phyloP scores from a whole-genome alignment of 1,140 invertebrate genomes.

The Mylabris phalerata region DNA sequence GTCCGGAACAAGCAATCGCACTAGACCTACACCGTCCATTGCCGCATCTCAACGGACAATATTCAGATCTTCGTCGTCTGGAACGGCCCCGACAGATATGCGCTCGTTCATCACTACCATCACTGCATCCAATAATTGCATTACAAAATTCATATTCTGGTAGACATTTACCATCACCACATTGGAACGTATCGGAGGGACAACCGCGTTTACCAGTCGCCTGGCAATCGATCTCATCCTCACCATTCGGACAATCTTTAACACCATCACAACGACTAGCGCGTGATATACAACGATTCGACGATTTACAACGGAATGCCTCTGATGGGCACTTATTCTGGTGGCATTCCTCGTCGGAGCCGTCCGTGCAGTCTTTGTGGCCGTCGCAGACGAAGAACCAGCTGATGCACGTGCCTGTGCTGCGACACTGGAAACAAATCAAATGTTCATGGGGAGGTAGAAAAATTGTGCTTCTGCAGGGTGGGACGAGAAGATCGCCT shows the following conservation, averaged over 20 bases:
- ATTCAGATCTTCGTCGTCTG: constrained; percentile 35
- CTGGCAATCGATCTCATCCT: constrained; percentile 72
- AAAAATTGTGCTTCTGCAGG: too few relatives aligned
- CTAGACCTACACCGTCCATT: constrained; percentile 82
- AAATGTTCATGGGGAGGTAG: too few relatives aligned
- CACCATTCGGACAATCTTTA: constrained; percentile 65
- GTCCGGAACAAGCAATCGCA: constrained; percentile 77
- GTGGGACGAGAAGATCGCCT: too few relatives aligned
- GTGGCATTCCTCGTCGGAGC: constrained; percentile 72
- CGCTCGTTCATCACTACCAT: constrained; percentile 76
- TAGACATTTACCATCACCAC: constrained; percentile 74
- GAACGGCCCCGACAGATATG: constrained; percentile 54
- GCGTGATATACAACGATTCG: constrained; percentile 65
- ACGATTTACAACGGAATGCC: constrained; percentile 59
- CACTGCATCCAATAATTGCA: constrained; percentile 74
- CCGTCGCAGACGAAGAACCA: constrained; percentile 92
- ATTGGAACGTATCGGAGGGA: constrained; percentile 74
- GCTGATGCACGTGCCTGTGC: constrained; percentile 77
- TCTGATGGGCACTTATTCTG: constrained; percentile 44
- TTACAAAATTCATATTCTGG: constrained; percentile 89
- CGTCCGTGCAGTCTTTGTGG: constrained; percentile 77
- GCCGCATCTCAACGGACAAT: constrained; percentile 72
- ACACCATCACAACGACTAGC: constrained; percentile 70
- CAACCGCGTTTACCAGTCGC: constrained; percentile 46
- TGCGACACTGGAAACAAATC: constrained; percentile 54